Evolutionary conservation across 64 coral and sea anemone genomes (phyloP).

Genomic region (Dendronephthya gigantea): DNA sequence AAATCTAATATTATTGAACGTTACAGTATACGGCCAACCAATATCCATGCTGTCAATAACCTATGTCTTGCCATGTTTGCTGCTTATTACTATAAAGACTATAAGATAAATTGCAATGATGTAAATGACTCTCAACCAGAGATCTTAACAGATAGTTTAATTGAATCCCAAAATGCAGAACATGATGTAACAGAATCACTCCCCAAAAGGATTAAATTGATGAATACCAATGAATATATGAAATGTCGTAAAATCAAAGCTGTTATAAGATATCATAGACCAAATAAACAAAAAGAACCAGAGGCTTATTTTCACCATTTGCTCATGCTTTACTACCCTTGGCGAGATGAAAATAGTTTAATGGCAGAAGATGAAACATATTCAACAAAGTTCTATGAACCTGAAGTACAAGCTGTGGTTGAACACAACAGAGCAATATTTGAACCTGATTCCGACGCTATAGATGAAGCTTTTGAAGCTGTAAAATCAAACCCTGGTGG

Average conservation of each 20-base stretch:
- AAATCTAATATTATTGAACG: too few relatives aligned
- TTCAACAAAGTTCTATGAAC: constrained; percentile 32
- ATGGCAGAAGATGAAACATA: constrained; percentile 24
- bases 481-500: neutral
- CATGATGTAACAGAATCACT: neutral
- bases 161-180: neutral
- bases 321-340: constrained; percentile 34
- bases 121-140: neutral
- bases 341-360: too few relatives aligned
- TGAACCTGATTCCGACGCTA: constrained; percentile 38
- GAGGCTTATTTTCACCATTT: constrained; percentile 25
- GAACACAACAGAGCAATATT: constrained; percentile 21
- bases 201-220: constrained; percentile 4
- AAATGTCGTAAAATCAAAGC: constrained; percentile 24
- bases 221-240: constrained; percentile 33
- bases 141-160: neutral
- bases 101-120: constrained; percentile 2
- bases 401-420: constrained; percentile 10
- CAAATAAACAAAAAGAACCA: constrained; percentile 13
- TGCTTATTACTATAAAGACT: constrained; percentile 2
- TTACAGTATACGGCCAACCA: too few relatives aligned
- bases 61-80: neutral
- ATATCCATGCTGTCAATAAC: neutral
- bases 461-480: constrained; percentile 19
- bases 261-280: constrained; percentile 28